These are phyloP conservation scores for Folsomia candida DNA, from an alignment of 2,888 invertebrate genomes.

Conservation along the genomic window DNA sequence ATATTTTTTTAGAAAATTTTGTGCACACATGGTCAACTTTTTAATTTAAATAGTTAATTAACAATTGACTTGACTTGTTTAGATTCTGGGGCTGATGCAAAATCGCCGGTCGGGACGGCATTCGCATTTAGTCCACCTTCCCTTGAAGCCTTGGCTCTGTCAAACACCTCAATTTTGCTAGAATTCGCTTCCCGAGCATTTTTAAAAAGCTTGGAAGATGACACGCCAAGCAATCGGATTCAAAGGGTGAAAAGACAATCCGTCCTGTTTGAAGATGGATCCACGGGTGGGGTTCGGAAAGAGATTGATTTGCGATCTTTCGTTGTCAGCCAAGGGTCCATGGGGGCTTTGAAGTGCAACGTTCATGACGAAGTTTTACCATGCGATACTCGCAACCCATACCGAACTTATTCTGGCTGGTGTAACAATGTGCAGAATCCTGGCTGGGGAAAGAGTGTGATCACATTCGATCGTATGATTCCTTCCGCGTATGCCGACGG, in stretches of 20 bases:
- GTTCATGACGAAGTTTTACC: constrained; percentile 69
- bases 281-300: neutral
- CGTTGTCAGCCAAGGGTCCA: constrained; percentile 18
- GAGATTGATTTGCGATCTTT: constrained; percentile 20
- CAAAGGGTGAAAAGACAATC: constrained; percentile 38
- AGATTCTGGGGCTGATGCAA: constrained; percentile 80
- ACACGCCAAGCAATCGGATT: constrained; percentile 1
- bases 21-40: neutral
- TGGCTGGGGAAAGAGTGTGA: constrained; percentile 75
- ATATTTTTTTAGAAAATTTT: neutral
- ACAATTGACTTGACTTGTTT: constrained; percentile 33
- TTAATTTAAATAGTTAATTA: constrained; percentile 1
- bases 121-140: constrained; percentile 89
- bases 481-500: constrained; percentile 87
- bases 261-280: constrained; percentile 31
- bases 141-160: constrained; percentile 74
- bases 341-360: constrained; percentile 64
- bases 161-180: constrained; percentile 80
- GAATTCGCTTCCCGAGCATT: constrained; percentile 86
- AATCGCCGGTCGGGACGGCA: constrained; percentile 80
- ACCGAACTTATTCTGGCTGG: constrained; percentile 58
- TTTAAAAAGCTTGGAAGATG: constrained; percentile 63
- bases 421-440: constrained; percentile 86
- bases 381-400: constrained; percentile 62
- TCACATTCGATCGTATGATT: constrained; percentile 77